These are phyloP conservation scores for Anagyrus pseudococci DNA, from an alignment of 2,888 invertebrate species.

Conservation along the genomic window DNA sequence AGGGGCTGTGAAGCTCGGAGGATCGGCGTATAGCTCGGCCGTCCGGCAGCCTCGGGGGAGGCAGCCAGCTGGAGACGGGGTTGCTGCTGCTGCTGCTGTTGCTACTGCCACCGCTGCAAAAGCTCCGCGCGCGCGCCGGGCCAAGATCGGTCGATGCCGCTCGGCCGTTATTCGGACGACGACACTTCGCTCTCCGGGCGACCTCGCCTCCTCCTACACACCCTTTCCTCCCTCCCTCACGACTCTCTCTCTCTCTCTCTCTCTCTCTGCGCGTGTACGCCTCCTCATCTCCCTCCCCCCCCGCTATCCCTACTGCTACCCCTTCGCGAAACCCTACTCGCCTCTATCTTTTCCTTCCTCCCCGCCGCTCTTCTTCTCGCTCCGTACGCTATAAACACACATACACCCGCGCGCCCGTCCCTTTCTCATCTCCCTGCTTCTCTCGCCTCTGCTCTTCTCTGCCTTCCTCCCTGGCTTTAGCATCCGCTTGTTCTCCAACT, in stretches of 20 bases:
- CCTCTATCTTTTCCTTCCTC: constrained; percentile 15
- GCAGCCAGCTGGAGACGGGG: too few species aligned
- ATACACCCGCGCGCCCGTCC: constrained; percentile 7
- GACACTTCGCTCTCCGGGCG: constrained; percentile 46
- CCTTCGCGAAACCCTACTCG: too few species aligned
- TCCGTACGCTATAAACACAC: constrained; percentile 6
- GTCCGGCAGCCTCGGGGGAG: too few species aligned
- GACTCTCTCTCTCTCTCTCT: constrained; percentile 3
- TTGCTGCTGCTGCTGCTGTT: too few species aligned
- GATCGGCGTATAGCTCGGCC: too few species aligned
- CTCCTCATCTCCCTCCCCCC: constrained; percentile 24
- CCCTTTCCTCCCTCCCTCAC: constrained; percentile 26
- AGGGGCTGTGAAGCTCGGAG: too few species aligned
- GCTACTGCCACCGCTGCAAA: too few species aligned
- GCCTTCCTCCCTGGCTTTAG: too few species aligned
- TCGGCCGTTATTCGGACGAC: constrained; percentile 63
- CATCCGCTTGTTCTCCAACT: too few species aligned
- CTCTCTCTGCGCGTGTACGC: constrained; percentile 29
- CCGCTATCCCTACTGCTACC: constrained; percentile 12
- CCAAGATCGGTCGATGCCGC: constrained; percentile 62
- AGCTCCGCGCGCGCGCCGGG: constrained; percentile 35
- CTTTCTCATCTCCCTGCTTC: constrained; percentile 32
- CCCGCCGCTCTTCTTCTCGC: constrained; percentile 34
- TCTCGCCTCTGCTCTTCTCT: constrained; percentile 2
- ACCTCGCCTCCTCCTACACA: constrained; percentile 21